Percentiles rank a stretch among this genome's conserved stretches.
These are phyloP conservation scores for Bucorvus abyssinicus DNA, from an alignment of 2,797 vertebrate species.

Conservation along the genomic window DNA sequence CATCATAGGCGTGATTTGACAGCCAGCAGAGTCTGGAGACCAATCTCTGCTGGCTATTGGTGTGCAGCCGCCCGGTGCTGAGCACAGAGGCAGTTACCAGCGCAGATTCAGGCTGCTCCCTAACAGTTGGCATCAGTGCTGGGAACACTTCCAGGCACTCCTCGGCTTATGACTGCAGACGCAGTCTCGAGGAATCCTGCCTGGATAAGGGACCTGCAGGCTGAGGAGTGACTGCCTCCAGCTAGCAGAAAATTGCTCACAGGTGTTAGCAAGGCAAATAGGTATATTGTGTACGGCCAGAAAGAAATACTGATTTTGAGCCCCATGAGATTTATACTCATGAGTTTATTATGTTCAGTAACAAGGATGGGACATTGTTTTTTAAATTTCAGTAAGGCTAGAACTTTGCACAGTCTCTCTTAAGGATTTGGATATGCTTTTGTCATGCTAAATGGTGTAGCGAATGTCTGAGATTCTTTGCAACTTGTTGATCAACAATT, in stretches of 20 bases:
- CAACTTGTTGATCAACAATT: not conserved
- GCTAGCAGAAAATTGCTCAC: not conserved
- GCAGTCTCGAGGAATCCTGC: not conserved
- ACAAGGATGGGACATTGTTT: not conserved
- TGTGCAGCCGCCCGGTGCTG: not conserved
- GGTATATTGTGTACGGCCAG: accelerated
- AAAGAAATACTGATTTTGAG: not conserved
- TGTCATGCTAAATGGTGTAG: not conserved
- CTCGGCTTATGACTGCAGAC: accelerated
- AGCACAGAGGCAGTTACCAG: not conserved
- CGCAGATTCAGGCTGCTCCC: not conserved
- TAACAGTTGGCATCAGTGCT: not conserved
- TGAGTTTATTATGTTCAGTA: not conserved
- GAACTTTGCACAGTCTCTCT: not conserved
- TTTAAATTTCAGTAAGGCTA: not conserved
- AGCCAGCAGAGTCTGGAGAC: not conserved
- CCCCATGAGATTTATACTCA: not conserved
- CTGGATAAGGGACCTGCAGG: not conserved
- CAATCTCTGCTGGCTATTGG: not conserved
- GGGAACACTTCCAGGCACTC: not conserved
- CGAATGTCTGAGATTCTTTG: not conserved
- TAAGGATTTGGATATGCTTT: not conserved
- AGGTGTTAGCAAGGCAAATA: not conserved
- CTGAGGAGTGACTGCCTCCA: not conserved
- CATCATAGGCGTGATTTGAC: not conserved